Evolutionary conservation across 2,888 invertebrate species (phyloP), one percentile per base, ranked within the genome.

Genomic region (Leptinotarsa tumamoca): DNA sequence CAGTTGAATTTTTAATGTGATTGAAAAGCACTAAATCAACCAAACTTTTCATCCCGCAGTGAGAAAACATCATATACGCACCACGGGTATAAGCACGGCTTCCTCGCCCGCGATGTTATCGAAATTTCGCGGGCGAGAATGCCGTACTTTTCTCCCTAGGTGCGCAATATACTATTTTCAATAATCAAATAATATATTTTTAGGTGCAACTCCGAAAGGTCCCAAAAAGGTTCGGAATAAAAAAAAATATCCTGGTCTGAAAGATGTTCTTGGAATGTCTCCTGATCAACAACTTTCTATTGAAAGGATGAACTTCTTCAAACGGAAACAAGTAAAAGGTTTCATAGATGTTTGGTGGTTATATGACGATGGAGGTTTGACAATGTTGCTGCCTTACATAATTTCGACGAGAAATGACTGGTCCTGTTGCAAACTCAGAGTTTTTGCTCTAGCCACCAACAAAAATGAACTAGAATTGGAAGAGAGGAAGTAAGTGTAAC

Each of bases 301-400:
- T 3, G 91, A 93, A 73, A 93, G 92, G 71, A 91, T 95, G 88
- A 92, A 93, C 17, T 89, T 94, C 79, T 96, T 96, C 87, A 93
- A 94, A 79, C 91, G 91, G 79, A 96, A 95, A 85, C 92, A 96
- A 89, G 92, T 92, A 73, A 92, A 93, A 78, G 96, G 97, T 15
- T 94, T 93, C 0, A 93, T 98, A 63, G 98, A 98, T 89, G 97
- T 98, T 67, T 98, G 97, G 96, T 98, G 98, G 98, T 89, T 98
- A 83, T 98, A 97, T 88, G 98, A 98, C 87, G 98, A 96, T 88
- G 95, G 95, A 85, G 95, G 95, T 86, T 90, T 96, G 63, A 96
- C 96, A 3, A 94, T 96, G 88, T 90, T 96, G 76, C 88, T 96
- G 81, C 96, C 96, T 0, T 96, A 96, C 88, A 96, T 96, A 81